Percentiles rank a stretch among this genome's conserved stretches.
phyloP scores from a whole-genome alignment of 2,888 invertebrate species.

The Pseudococcus jackbeardsleyi region DNA sequence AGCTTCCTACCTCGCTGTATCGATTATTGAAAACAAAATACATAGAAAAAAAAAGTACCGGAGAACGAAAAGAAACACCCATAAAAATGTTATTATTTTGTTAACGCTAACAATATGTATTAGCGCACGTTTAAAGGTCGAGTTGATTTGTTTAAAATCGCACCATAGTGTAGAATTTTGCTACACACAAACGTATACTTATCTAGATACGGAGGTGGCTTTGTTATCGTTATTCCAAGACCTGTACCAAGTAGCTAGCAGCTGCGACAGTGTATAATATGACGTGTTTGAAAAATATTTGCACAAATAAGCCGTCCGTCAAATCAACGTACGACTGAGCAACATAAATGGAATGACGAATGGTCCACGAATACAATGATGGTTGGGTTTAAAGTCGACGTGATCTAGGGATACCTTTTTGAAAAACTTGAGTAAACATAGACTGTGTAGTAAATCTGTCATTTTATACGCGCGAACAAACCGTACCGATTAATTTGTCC shows the following conservation, averaged over 20 bases:
- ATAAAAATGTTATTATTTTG: constrained; percentile 23
- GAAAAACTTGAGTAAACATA: constrained; percentile 2
- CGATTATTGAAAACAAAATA: constrained; percentile 19
- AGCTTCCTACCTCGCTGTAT: neutral
- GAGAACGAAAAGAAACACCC: constrained; percentile 4
- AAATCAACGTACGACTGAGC: neutral
- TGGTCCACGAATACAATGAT: constrained; percentile 5
- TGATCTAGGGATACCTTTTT: neutral
- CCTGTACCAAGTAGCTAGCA: neutral
- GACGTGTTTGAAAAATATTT: constrained; percentile 34
- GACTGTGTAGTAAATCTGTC: neutral
- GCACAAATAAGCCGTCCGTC: constrained; percentile 29
- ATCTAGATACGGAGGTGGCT: neutral
- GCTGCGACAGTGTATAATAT: neutral
- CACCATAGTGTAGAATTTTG: neutral
- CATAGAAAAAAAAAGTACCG: neutral
- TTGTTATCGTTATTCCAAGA: constrained; percentile 6
- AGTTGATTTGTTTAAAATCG: constrained; percentile 3
- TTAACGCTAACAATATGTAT: neutral
- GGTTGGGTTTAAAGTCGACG: neutral
- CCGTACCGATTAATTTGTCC: neutral
- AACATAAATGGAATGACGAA: constrained; percentile 1
- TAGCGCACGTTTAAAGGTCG: neutral
- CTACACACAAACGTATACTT: neutral
- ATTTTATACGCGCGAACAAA: neutral